phyloP scores from a whole-genome alignment of 2,113 vertebrate genomes.

The Mormyrus iriodes region DNA sequence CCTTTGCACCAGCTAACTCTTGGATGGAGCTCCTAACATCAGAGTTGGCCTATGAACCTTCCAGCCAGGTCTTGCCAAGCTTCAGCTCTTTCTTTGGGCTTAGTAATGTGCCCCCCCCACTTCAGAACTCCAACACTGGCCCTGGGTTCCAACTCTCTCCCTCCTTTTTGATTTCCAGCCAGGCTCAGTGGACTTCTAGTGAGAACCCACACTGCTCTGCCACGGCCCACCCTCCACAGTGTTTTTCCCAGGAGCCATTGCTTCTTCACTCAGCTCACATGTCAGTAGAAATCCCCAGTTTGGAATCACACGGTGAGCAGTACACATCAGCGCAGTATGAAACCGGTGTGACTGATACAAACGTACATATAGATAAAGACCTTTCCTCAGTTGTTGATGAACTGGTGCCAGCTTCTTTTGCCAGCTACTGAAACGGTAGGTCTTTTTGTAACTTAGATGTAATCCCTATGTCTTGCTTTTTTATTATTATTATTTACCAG shows the following conservation, averaged over 20 bases:
- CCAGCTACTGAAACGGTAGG: not conserved
- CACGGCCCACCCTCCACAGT: not conserved
- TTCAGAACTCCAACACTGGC: not conserved
- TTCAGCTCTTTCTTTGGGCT: not conserved
- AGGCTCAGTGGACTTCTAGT: not conserved
- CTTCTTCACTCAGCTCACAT: not conserved
- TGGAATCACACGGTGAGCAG: not conserved
- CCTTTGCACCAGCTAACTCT: not conserved
- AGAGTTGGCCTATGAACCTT: not conserved
- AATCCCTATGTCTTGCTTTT: not conserved
- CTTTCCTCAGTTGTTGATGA: not conserved
- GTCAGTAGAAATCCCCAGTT: not conserved
- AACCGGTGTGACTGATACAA: not conserved
- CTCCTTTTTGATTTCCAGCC: not conserved
- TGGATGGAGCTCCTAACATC: not conserved
- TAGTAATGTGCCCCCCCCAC: not conserved
- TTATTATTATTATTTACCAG: not conserved
- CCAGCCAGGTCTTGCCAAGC: not conserved
- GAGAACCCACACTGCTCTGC: not conserved
- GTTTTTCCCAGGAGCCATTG: not conserved
- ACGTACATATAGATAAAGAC: not conserved
- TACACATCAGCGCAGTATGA: not conserved
- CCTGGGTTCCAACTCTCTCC: not conserved
- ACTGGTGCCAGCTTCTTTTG: not conserved
- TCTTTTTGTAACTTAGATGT: not conserved